Conservation (phyloP, 2,797 vertebrate genomes). For the Hippoglossus hippoglossus region DNA sequence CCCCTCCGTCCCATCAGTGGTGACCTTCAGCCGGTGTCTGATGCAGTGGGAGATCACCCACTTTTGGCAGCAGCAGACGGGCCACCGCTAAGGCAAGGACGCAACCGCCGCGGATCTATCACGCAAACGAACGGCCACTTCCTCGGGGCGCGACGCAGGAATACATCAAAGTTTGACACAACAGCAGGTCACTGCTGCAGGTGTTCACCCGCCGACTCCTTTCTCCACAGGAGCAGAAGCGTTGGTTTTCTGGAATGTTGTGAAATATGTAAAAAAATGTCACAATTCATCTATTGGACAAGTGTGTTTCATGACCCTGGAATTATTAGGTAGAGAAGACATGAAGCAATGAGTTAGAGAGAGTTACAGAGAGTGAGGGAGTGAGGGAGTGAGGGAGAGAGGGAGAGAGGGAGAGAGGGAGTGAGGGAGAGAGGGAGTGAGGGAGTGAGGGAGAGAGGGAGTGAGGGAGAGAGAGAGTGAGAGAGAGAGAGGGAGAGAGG, state of each 20-base stretch:
- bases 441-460: no score
- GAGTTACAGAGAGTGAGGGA: no score
- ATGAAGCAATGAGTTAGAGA: no score
- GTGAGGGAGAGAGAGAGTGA: no score
- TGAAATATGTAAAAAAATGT: neutral
- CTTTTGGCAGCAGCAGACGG: constrained; percentile 53
- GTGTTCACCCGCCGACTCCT: constrained; percentile 83
- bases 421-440: no score
- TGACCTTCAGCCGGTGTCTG: constrained; percentile 89
- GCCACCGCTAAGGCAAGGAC: constrained; percentile 90
- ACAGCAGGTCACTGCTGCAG: constrained; percentile 79
- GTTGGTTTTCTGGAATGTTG: neutral
- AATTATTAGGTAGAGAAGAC: no score
- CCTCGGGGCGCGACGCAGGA: constrained; percentile 81
- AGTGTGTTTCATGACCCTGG: neutral
- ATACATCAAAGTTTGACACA: constrained; percentile 88
- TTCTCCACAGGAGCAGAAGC: neutral
- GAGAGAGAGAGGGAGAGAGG: no score
- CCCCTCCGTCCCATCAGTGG: constrained; percentile 87
- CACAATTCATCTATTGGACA: neutral
- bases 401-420: no score
- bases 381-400: no score
- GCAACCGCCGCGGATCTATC: constrained; percentile 89
- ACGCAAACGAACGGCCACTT: constrained; percentile 93
- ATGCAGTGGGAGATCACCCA: constrained; percentile 65